A percentile compares a stretch with the other conserved stretches of the same genome.
These are phyloP conservation scores for Manduca sexta DNA, from an alignment of 1,140 invertebrate species.

Conservation along the genomic window DNA sequence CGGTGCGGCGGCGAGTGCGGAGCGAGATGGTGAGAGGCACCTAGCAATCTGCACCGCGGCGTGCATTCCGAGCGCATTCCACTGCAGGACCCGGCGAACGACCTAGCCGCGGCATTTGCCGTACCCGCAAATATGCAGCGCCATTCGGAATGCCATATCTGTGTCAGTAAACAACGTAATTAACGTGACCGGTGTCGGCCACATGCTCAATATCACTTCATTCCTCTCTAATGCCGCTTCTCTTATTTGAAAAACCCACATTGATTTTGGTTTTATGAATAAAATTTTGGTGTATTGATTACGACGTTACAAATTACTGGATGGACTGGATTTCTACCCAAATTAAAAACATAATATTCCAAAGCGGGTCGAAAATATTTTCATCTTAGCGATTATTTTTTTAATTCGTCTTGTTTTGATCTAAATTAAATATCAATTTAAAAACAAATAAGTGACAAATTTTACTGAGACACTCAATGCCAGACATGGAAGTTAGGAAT, in stretches of 20 bases:
- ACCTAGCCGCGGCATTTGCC: constrained; percentile 30
- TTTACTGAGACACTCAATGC: neutral
- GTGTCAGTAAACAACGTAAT: constrained; percentile 19
- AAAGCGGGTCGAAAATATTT: no score
- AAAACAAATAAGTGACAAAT: no score
- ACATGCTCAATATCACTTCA: neutral
- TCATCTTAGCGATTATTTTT: no score
- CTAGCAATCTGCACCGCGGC: constrained; percentile 31
- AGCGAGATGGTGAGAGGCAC: constrained; percentile 24
- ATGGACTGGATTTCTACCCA: no score
- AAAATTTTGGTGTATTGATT: no score
- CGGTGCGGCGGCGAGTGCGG: constrained; percentile 17
- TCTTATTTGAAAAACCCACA: neutral
- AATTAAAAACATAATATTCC: no score
- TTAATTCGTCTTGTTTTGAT: no score
- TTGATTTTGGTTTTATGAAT: no score
- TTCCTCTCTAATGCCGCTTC: neutral
- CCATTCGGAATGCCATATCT: constrained; percentile 17
- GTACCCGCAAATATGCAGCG: constrained; percentile 11
- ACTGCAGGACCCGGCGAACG: constrained; percentile 27
- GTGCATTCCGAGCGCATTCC: constrained; percentile 56
- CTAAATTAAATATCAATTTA: no score
- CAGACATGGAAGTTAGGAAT: constrained; percentile 15
- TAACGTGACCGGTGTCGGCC: neutral
- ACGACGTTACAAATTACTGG: no score